Percentiles rank a stretch among this genome's conserved stretches.
Evolutionary conservation across 1,140 invertebrate species (phyloP).

Genomic region (Rhizoglyphus robini): DNA sequence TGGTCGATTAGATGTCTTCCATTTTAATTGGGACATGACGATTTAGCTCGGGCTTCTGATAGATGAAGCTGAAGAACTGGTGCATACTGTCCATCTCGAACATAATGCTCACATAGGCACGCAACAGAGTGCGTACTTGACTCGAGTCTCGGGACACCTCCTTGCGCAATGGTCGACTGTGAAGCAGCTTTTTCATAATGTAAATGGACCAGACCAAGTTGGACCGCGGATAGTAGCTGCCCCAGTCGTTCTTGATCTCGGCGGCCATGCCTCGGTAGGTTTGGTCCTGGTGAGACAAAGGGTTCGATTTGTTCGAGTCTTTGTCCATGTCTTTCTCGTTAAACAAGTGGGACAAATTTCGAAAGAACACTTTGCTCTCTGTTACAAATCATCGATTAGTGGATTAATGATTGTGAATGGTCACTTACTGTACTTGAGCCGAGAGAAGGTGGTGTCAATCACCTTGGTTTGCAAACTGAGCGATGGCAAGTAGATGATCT

Average conservation of each 20-base stretch:
- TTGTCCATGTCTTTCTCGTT: neutral
- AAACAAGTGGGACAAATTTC: neutral
- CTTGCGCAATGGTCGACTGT: neutral
- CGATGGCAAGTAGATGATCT: neutral
- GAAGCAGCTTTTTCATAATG: neutral
- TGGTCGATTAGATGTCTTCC: no score
- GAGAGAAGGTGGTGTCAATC: conserved; percentile 23
- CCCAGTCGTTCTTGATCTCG: neutral
- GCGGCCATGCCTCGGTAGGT: conserved; percentile 5
- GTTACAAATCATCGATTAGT: neutral
- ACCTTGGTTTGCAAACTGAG: conserved; percentile 14
- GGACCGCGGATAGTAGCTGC: neutral
- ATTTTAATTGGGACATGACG: conserved; percentile 1
- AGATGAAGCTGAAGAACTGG: neutral
- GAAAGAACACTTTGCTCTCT: neutral
- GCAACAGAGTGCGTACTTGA: neutral
- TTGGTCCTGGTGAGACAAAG: neutral
- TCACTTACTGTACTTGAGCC: conserved; percentile 15
- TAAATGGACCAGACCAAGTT: conserved; percentile 10
- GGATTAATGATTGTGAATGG: neutral
- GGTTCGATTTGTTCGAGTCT: neutral
- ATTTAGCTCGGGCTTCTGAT: neutral
- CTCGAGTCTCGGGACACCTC: neutral
- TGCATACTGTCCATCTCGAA: neutral
- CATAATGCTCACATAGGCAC: neutral